Evolutionary conservation across 1,140 invertebrate genomes (phyloP).

Genomic region (Piezodorus guildinii): DNA sequence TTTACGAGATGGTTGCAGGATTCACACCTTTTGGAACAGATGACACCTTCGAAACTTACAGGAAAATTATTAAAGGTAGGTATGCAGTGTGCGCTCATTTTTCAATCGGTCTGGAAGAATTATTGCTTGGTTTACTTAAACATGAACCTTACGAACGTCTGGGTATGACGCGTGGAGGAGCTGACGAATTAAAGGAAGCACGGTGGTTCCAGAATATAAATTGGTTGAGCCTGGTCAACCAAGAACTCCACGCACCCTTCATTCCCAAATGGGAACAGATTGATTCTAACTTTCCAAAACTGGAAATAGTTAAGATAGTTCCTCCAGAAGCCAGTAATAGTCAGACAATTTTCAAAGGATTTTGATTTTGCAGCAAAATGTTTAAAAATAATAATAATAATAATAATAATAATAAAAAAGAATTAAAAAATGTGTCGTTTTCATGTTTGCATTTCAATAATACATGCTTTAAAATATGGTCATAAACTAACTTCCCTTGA

Average conservation of each 20-base stretch:
- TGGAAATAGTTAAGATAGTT: too few relatives aligned
- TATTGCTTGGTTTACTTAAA: slow-evolving; percentile 76
- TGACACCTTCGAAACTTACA: slow-evolving; percentile 82
- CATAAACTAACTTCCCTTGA: too few relatives aligned
- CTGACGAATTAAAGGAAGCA: slow-evolving; percentile 51
- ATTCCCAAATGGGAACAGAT: neutral
- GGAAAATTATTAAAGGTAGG: slow-evolving; percentile 66
- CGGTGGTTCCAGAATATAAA: slow-evolving; percentile 23
- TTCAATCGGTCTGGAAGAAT: slow-evolving; percentile 64
- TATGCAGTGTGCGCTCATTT: slow-evolving; percentile 58
- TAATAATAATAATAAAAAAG: too few relatives aligned
- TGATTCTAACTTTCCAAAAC: too few relatives aligned
- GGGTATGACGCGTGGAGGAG: slow-evolving; percentile 80
- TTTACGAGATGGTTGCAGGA: slow-evolving; percentile 75
- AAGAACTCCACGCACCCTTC: slow-evolving; percentile 17
- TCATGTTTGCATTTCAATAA: too few relatives aligned
- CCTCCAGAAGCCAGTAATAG: too few relatives aligned
- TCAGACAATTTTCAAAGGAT: too few relatives aligned
- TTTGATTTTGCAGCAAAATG: too few relatives aligned
- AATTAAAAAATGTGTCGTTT: too few relatives aligned
- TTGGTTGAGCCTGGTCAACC: slow-evolving; percentile 28
- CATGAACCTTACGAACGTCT: slow-evolving; percentile 76
- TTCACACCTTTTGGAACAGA: slow-evolving; percentile 71
- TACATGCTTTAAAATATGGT: too few relatives aligned
- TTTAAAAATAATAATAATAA: too few relatives aligned